Conservation (phyloP, 2,888 invertebrate genomes). For the Lochmaea crataegi region DNA sequence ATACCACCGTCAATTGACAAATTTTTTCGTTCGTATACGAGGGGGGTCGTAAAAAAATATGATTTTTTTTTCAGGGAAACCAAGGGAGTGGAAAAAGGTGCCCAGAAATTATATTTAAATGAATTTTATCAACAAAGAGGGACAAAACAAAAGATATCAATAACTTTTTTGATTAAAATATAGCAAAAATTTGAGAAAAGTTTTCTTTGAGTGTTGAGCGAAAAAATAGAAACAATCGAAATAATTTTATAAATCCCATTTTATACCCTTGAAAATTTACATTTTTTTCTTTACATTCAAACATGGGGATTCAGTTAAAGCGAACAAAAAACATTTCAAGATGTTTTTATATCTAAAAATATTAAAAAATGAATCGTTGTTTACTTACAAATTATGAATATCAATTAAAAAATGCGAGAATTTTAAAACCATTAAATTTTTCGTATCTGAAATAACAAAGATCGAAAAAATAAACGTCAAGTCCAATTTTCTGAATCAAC, state of each 20-base stretch:
- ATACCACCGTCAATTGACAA: too few species aligned
- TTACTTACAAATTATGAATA: background rate
- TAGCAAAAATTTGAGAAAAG: background rate
- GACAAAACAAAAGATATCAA: background rate
- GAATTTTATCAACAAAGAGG: background rate
- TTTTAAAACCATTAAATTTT: background rate
- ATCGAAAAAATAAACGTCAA: too few species aligned
- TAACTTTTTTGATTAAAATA: background rate
- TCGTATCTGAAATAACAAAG: background rate
- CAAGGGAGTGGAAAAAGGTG: too few species aligned
- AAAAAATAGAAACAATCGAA: background rate
- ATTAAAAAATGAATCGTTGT: background rate
- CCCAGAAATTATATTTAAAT: background rate
- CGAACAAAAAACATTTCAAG: background rate
- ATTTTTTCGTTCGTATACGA: too few species aligned
- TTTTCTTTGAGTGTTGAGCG: background rate
- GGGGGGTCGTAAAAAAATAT: too few species aligned
- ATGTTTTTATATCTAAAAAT: background rate
- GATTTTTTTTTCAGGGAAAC: too few species aligned
- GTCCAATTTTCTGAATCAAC: too few species aligned
- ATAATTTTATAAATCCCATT: conserved; percentile 5
- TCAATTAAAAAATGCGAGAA: background rate
- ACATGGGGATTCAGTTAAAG: background rate
- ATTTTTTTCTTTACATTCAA: background rate
- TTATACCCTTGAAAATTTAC: conserved; percentile 3